These are phyloP conservation scores for Scaptomyza reducta DNA, from an alignment of 2,888 invertebrate genomes.

Conservation along the genomic window DNA sequence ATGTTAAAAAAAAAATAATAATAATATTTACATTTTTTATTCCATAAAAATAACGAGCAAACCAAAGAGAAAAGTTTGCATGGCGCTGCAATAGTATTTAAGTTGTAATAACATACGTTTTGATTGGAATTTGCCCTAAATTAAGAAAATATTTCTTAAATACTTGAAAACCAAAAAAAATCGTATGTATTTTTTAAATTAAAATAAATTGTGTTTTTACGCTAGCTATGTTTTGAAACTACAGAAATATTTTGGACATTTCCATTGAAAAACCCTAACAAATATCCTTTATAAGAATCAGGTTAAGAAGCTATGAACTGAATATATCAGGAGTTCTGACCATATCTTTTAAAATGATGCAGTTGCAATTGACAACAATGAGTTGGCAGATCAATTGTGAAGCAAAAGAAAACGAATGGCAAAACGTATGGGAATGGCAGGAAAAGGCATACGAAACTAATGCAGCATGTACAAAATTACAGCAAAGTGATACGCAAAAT, in stretches of 20 bases:
- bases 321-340: background rate
- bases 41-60: background rate
- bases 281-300: background rate
- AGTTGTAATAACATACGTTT: background rate
- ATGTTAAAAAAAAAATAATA: background rate
- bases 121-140: background rate
- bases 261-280: background rate
- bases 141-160: background rate
- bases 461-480: slow-evolving; percentile 60
- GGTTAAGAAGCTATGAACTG: too few species aligned
- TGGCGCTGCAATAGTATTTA: background rate
- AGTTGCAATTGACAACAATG: slow-evolving; percentile 39
- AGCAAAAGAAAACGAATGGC: slow-evolving; percentile 1
- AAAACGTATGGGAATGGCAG: background rate
- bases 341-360: slow-evolving; percentile 3
- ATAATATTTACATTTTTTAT: background rate
- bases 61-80: background rate
- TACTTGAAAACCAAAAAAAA: too few species aligned
- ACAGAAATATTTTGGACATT: too few species aligned
- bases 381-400: slow-evolving; percentile 38
- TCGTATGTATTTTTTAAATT: too few species aligned
- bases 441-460: slow-evolving; percentile 19
- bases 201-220: too few species aligned
- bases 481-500: slow-evolving; percentile 66
- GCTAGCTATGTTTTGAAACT: too few species aligned